Evolutionary conservation across 1,140 invertebrate genomes (phyloP).

Genomic region (Microplitis mediator): DNA sequence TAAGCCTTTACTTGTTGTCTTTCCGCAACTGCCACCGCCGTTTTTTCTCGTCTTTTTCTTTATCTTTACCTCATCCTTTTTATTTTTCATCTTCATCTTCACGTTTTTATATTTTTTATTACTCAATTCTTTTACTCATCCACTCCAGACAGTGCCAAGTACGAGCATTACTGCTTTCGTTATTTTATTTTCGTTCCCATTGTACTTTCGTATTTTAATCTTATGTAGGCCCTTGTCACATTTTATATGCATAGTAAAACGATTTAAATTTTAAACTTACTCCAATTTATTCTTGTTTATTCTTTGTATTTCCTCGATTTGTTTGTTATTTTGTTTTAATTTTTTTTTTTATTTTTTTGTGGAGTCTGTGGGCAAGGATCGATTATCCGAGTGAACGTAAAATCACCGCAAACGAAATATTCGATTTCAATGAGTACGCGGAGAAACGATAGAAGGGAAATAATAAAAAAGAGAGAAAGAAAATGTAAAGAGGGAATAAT

Average conservation of each 20-base stretch:
- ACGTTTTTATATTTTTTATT: slow-evolving; percentile 20
- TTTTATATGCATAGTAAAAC: background rate
- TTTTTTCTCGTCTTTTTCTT: background rate
- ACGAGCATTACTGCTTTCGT: background rate
- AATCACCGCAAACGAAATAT: slow-evolving; percentile 16
- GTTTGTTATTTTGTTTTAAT: background rate
- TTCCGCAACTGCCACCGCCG: background rate
- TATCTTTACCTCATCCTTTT: background rate
- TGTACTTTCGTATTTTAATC: background rate
- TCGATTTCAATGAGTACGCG: slow-evolving; percentile 26
- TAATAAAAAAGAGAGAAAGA: background rate
- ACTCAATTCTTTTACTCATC: background rate
- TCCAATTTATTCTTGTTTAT: background rate
- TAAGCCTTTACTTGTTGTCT: slow-evolving; percentile 11
- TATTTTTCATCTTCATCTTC: slow-evolving; percentile 1
- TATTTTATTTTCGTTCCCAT: background rate
- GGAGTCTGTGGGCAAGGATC: background rate
- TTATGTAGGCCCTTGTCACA: no score
- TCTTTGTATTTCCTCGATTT: background rate
- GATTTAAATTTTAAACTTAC: background rate
- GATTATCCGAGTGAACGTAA: slow-evolving; percentile 13
- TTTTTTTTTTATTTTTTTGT: background rate
- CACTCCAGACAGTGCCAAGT: background rate
- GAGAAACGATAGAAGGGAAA: slow-evolving; percentile 3
- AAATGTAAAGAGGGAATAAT: background rate